phyloP scores from a whole-genome alignment of 2,888 invertebrate genomes.

The Chaetogeoica ovagalla region DNA sequence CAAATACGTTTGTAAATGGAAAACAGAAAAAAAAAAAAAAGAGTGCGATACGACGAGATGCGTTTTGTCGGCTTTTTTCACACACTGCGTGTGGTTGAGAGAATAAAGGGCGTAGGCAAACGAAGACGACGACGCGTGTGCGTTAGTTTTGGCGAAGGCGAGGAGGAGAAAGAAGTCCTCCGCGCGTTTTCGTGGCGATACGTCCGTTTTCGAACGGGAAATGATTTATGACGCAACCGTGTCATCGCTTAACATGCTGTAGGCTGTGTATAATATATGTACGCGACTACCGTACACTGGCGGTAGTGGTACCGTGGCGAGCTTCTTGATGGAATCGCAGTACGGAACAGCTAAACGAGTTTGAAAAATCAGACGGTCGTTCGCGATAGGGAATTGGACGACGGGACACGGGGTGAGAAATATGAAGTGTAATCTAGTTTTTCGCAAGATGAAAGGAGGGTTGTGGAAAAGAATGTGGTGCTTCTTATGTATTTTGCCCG shows the following conservation, averaged over 20 bases:
- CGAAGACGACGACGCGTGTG: background rate
- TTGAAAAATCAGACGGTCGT: constrained; percentile 23
- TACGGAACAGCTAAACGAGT: constrained; percentile 9
- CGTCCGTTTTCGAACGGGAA: constrained; percentile 23
- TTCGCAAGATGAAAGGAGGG: too few relatives aligned
- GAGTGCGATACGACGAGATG: background rate
- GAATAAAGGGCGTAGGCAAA: too few relatives aligned
- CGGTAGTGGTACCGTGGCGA: background rate
- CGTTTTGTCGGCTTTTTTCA: background rate
- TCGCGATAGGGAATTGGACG: too few relatives aligned
- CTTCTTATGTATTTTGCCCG: background rate
- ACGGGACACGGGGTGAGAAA: background rate
- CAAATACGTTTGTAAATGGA: background rate
- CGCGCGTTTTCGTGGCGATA: constrained; percentile 4
- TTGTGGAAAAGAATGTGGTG: background rate
- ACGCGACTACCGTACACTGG: background rate
- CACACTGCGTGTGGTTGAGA: background rate
- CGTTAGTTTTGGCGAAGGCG: too few relatives aligned
- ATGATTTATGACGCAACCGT: constrained; percentile 42
- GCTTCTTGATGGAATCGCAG: background rate
- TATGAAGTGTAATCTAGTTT: background rate
- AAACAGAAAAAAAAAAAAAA: background rate
- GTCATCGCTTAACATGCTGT: constrained; percentile 35
- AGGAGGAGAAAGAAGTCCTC: constrained; percentile 8
- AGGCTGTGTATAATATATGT: background rate